Conservation (phyloP, 2,113 vertebrate genomes). For the Melanocharis versteri region DNA sequence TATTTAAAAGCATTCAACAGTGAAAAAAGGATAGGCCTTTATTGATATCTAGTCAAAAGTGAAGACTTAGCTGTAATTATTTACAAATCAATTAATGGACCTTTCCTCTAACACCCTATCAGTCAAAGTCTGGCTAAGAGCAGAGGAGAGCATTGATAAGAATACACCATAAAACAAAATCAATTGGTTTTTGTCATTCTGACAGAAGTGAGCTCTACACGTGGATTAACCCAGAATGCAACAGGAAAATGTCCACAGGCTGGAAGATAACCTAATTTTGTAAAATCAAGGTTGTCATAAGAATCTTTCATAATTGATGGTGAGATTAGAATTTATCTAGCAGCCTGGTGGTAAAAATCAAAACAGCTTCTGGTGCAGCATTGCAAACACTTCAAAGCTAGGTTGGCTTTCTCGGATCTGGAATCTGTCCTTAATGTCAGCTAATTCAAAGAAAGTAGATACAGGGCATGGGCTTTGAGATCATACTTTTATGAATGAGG, state of each 20-base stretch:
- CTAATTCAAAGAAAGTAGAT: neutral
- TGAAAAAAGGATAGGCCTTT: slow-evolving; percentile 55
- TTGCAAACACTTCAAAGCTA: neutral
- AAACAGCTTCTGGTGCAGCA: neutral
- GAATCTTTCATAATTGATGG: neutral
- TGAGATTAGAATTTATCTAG: slow-evolving; percentile 7
- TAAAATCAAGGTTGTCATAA: slow-evolving; percentile 58
- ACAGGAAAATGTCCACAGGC: slow-evolving; percentile 45
- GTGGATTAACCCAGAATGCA: slow-evolving; percentile 56
- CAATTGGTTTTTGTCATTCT: slow-evolving; percentile 71
- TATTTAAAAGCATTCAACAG: slow-evolving; percentile 63
- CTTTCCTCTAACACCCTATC: slow-evolving; percentile 64
- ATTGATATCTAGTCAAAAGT: slow-evolving; percentile 52
- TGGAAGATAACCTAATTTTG: slow-evolving; percentile 57
- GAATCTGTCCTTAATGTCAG: neutral
- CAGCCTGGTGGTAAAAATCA: neutral
- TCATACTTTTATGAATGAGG: neutral
- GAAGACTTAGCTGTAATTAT: slow-evolving; percentile 71
- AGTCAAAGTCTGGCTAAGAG: slow-evolving; percentile 58
- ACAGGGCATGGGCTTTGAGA: neutral
- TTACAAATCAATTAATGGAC: slow-evolving; percentile 73
- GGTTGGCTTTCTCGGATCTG: neutral
- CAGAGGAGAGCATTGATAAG: slow-evolving; percentile 53
- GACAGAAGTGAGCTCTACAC: slow-evolving; percentile 63
- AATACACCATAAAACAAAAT: slow-evolving; percentile 59